Evolutionary conservation across 2,797 vertebrate genomes (phyloP), one percentile per base, ranked within the genome.

Genomic region (Coregonus ussuriensis): DNA sequence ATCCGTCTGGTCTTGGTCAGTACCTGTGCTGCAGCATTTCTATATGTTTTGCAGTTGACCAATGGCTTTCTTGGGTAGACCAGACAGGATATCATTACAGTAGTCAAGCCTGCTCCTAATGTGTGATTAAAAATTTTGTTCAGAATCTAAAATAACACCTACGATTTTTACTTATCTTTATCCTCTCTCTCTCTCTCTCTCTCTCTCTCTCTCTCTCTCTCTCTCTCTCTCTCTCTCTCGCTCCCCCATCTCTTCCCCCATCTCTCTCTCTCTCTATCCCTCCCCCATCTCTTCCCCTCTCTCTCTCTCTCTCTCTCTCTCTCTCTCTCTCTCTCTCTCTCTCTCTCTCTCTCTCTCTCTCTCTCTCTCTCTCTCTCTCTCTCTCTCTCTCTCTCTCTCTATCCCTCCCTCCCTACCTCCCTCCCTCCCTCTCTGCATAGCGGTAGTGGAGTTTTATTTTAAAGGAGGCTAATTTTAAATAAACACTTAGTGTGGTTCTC

Each of bases 381-480:
- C 31, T 33, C 31, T 33, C 1, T 33, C 31, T 33, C 6, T 21
- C 25, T 74, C n/a, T 51, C 9, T 35, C 37, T 62, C 52, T 47
- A 1, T 53, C 65, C 6, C 31, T 21, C 18, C 9, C 53, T 18
- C 3, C 66, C 72, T 53, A 16, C 41, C 59, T 35, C 9, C 29
- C 51, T 68, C 33, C 13, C 71, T 29, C 63, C 68, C n/a, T 37
- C 21, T 25, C 56, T 41, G 18, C 41, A 29, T 25, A 47, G 52
- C 9, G 41, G 59, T 25, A 25, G 37, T 31, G 33, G 53, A 59
- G 14, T 47, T n/a, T 56, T 56, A 37, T 56, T 71, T 56, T 41
- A 62, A 71, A 21, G 65, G 18, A 67, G 63, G 53, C 54, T 76
- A 47, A 76, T 76, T 47, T 59, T 25, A 70, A 69, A 76, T 70